phyloP scores from a whole-genome alignment of 2,797 vertebrate species.

The Tolypeutes matacus region DNA sequence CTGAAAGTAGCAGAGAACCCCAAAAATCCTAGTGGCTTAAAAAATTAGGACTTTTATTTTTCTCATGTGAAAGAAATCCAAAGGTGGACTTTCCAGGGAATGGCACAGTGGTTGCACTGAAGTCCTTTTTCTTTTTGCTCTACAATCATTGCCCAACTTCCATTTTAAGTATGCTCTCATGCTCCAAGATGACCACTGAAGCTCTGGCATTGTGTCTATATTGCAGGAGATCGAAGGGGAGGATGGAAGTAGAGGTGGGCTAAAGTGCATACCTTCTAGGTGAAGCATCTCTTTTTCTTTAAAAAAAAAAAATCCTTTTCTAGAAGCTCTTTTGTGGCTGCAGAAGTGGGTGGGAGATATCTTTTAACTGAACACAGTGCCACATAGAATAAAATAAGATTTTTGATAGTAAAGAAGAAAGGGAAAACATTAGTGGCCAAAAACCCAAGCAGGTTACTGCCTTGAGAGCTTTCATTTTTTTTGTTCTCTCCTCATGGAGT shows the following conservation, averaged over 20 bases:
- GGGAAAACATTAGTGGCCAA: background rate
- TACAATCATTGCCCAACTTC: background rate
- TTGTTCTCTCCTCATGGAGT: background rate
- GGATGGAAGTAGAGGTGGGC: background rate
- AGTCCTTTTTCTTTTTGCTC: background rate
- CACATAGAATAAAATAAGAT: background rate
- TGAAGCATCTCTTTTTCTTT: background rate
- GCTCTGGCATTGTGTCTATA: too few species aligned
- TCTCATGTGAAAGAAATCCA: background rate
- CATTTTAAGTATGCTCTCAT: background rate
- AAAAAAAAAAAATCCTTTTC: background rate
- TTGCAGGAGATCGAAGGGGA: background rate
- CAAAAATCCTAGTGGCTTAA: background rate
- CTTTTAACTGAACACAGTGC: background rate
- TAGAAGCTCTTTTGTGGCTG: background rate
- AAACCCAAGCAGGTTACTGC: background rate
- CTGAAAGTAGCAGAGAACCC: background rate
- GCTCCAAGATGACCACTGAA: too few species aligned
- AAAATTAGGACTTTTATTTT: background rate
- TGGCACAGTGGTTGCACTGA: background rate
- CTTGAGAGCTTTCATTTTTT: background rate
- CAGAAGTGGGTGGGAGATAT: background rate
- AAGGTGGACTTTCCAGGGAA: background rate
- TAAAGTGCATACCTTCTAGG: background rate
- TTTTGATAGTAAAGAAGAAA: background rate